phyloP scores from a whole-genome alignment of 2,113 vertebrate genomes.

The Hassar affinis region DNA sequence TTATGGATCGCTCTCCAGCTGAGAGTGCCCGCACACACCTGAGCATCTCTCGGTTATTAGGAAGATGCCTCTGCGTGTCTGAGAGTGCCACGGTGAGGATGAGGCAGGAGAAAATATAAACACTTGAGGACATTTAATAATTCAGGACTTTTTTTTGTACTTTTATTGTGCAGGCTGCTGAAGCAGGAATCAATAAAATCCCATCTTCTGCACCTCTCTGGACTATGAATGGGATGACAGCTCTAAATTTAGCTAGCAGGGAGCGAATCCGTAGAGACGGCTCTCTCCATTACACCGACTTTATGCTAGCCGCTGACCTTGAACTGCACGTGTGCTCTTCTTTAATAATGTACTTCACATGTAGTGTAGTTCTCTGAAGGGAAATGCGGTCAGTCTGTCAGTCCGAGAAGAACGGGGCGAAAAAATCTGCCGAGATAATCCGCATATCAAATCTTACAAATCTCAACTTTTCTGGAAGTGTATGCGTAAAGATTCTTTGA shows the following conservation, averaged over 20 bases:
- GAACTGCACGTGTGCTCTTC: neutral
- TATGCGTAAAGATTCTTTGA: no score
- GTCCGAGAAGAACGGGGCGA: neutral
- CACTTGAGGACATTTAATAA: slow-evolving; percentile 12
- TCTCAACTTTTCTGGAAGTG: neutral
- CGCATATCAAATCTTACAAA: neutral
- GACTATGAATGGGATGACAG: neutral
- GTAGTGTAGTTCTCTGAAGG: slow-evolving; percentile 16
- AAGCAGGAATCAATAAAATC: slow-evolving; percentile 21
- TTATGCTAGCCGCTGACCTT: slow-evolving; percentile 25
- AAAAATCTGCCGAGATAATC: neutral
- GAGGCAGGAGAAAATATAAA: slow-evolving; percentile 31
- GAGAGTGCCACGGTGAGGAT: neutral
- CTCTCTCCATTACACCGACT: neutral
- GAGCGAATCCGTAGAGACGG: slow-evolving; percentile 13
- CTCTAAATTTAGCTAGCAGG: slow-evolving; percentile 22
- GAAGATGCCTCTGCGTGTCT: neutral
- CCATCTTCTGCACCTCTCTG: slow-evolving; percentile 4
- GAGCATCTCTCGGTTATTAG: slow-evolving; percentile 16
- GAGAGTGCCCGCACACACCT: neutral
- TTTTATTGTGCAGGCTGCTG: slow-evolving; percentile 2
- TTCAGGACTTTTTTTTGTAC: slow-evolving; percentile 19
- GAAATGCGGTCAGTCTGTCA: neutral
- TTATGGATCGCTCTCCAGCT: slow-evolving; percentile 38
- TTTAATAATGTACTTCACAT: slow-evolving; percentile 30